Evolutionary conservation across 2,113 vertebrate genomes (phyloP).

Genomic region (Myrmecobius fasciatus): DNA sequence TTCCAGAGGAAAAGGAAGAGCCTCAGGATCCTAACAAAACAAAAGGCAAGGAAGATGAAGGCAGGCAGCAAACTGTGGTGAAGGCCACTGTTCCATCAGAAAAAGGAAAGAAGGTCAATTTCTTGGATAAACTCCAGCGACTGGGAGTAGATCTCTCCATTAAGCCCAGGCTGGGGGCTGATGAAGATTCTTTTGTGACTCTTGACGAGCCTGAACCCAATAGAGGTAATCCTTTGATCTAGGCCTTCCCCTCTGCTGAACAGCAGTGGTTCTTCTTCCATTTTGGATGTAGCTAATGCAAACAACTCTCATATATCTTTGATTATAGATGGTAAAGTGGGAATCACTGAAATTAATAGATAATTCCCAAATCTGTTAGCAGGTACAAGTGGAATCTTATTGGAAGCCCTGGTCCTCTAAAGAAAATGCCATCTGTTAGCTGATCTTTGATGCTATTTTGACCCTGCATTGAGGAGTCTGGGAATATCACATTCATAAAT

Average conservation of each 20-base stretch:
- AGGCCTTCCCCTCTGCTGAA: not conserved
- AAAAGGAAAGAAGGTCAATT: conserved; percentile 86
- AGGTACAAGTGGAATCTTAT: conserved; percentile 5
- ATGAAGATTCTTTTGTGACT: conserved; percentile 90
- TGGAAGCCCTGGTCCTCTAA: not conserved
- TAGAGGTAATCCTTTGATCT: conserved; percentile 84
- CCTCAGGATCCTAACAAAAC: conserved; percentile 34
- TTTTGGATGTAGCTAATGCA: not conserved
- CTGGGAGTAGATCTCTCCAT: conserved; percentile 92
- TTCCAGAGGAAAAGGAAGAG: conserved; percentile 25
- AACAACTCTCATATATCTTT: conserved; percentile 21
- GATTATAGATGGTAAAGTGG: not conserved
- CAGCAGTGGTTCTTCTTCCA: not conserved
- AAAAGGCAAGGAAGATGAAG: conserved; percentile 26
- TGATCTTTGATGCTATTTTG: not conserved
- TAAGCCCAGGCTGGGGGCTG: conserved; percentile 89
- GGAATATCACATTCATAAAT: conserved; percentile 17
- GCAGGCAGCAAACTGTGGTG: conserved; percentile 4
- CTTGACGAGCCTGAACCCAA: conserved; percentile 90
- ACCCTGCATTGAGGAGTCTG: not conserved
- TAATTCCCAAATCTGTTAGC: not conserved
- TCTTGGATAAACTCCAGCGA: conserved; percentile 88
- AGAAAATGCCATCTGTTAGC: not conserved
- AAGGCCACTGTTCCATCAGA: conserved; percentile 49
- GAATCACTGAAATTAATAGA: conserved; percentile 3